phyloP scores from a whole-genome alignment of 2,797 vertebrate genomes.

The Leptatherina wallacei region DNA sequence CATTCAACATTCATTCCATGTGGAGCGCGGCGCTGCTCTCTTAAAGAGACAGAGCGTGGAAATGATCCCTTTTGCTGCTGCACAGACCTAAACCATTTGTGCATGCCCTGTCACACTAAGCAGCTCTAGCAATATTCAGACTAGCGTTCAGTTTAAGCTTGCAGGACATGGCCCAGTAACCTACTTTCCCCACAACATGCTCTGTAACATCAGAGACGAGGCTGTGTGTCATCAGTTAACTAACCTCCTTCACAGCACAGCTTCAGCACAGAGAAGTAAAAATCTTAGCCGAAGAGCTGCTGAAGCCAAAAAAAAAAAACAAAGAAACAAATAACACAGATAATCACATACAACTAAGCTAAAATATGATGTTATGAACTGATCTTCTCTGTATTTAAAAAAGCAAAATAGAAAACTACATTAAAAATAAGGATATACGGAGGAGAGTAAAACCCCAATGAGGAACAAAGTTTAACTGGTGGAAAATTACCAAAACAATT shows the following conservation, averaged over 20 bases:
- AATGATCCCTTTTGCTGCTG: constrained; percentile 27
- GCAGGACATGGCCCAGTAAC: constrained; percentile 88
- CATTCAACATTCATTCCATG: constrained; percentile 72
- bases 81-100: constrained; percentile 76
- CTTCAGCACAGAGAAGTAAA: constrained; percentile 50
- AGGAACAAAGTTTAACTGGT: no score
- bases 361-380: no score
- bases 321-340: background rate
- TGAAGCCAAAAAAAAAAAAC: constrained; percentile 18
- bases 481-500: no score
- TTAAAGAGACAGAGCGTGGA: constrained; percentile 79
- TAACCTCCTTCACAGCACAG: constrained; percentile 70
- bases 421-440: no score
- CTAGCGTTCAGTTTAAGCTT: constrained; percentile 83
- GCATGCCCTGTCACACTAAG: constrained; percentile 85
- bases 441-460: no score
- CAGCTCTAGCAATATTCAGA: constrained; percentile 82
- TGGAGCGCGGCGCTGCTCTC: constrained; percentile 56
- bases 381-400: no score
- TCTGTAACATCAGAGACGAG: constrained; percentile 80
- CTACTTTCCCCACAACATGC: constrained; percentile 84
- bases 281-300: constrained; percentile 17
- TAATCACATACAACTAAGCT: no score
- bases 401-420: no score
- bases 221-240: constrained; percentile 82